These are phyloP conservation scores for Drosophila prosaltans DNA, from an alignment of 1,140 invertebrate genomes.

Conservation along the genomic window DNA sequence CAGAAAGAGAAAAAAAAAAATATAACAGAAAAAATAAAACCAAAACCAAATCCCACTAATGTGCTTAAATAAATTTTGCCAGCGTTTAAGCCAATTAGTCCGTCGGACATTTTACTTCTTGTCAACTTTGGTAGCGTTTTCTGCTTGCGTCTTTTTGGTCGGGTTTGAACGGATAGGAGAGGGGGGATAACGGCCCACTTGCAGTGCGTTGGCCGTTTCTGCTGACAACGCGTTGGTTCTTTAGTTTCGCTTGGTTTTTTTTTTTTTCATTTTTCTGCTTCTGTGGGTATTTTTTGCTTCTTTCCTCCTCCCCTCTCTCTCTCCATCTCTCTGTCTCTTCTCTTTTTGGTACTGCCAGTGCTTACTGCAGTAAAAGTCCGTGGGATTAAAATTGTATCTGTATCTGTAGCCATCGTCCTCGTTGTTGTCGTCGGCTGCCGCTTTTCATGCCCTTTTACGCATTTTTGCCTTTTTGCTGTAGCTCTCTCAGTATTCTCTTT, in stretches of 20 bases:
- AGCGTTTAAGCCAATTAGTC: conserved; percentile 83
- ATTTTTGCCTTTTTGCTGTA: conserved; percentile 74
- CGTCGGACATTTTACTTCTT: conserved; percentile 83
- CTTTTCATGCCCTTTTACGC: conserved; percentile 82
- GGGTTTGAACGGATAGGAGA: conserved; percentile 47
- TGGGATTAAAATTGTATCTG: conserved; percentile 80
- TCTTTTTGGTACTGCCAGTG: conserved; percentile 37
- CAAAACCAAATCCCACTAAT: conserved; percentile 82
- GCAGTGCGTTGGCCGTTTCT: conserved; percentile 49
- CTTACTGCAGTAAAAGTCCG: conserved; percentile 80
- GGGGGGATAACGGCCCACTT: conserved; percentile 61
- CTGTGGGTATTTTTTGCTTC: conserved; percentile 7
- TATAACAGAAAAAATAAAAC: conserved; percentile 17
- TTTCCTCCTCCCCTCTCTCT: no score
- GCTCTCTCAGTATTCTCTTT: conserved; percentile 26
- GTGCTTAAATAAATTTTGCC: conserved; percentile 83
- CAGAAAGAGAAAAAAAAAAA: conserved; percentile 22
- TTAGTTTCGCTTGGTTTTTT: conserved; percentile 41
- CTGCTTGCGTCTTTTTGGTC: conserved; percentile 44
- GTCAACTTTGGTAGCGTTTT: conserved; percentile 77
- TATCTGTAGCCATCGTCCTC: conserved; percentile 31
- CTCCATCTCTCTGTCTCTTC: no score
- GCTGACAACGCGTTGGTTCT: conserved; percentile 42
- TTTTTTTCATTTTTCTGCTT: conserved; percentile 21
- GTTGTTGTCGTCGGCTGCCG: conserved; percentile 61